These are phyloP conservation scores for Euproctis similis DNA, from an alignment of 2,888 invertebrate genomes.

Conservation along the genomic window DNA sequence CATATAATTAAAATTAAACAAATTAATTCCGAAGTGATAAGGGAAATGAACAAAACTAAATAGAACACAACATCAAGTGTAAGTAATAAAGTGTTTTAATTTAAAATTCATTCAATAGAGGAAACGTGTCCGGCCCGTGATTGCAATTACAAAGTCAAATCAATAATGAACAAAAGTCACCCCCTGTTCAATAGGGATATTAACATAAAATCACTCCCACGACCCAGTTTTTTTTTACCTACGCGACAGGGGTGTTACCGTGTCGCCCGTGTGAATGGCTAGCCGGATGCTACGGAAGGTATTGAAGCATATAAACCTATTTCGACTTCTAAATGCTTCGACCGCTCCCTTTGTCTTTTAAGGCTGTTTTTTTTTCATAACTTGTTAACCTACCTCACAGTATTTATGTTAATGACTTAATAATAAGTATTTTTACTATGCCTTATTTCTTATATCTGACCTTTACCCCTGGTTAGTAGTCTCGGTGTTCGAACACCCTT, in stretches of 20 bases:
- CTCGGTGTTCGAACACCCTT: too few relatives aligned
- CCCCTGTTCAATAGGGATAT: conserved; percentile 43
- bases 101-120: conserved; percentile 24
- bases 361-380: not conserved
- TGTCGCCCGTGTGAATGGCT: conserved; percentile 29
- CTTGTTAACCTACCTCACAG: too few relatives aligned
- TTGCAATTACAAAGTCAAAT: conserved; percentile 45
- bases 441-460: too few relatives aligned
- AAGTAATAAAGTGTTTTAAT: too few relatives aligned
- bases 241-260: conserved; percentile 34
- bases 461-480: too few relatives aligned
- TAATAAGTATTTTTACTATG: too few relatives aligned
- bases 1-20: too few relatives aligned
- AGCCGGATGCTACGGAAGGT: conserved; percentile 51
- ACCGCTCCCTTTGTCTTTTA: not conserved
- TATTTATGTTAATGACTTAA: too few relatives aligned
- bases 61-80: conserved; percentile 9
- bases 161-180: conserved; percentile 44
- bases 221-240: conserved; percentile 48
- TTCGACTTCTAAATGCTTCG: conserved; percentile 42
- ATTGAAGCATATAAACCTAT: conserved; percentile 62
- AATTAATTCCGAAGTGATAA: conserved; percentile 1
- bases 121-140: conserved; percentile 31
- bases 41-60: too few relatives aligned
- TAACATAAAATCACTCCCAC: conserved; percentile 70